phyloP scores from a whole-genome alignment of 2,113 vertebrate genomes.

The Psilopogon haemacephalus region DNA sequence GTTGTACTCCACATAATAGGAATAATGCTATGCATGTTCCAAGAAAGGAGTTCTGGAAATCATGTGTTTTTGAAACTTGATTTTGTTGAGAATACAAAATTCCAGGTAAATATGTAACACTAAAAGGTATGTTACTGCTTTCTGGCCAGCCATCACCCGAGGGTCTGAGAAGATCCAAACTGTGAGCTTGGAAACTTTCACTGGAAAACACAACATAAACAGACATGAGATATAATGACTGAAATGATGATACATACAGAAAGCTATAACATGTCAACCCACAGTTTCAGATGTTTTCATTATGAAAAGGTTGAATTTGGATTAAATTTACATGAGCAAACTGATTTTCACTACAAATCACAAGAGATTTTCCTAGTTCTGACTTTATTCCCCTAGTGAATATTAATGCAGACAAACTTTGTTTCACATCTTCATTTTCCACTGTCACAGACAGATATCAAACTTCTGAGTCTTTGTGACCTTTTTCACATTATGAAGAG shows the following conservation, averaged over 20 bases:
- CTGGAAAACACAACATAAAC: neutral
- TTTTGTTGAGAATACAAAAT: neutral
- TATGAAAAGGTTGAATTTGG: neutral
- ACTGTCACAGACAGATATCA: neutral
- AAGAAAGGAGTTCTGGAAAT: neutral
- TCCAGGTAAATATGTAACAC: neutral
- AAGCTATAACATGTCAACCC: neutral
- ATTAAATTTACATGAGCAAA: neutral
- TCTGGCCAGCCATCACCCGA: neutral
- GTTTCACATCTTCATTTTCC: neutral
- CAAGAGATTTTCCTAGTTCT: neutral
- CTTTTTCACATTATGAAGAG: slow-evolving; percentile 1
- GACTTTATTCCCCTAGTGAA: neutral
- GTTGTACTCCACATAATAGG: neutral
- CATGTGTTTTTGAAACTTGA: neutral
- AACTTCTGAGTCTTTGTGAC: neutral
- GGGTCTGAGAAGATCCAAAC: neutral
- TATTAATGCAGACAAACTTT: neutral
- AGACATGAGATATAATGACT: too few species aligned
- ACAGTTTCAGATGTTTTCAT: neutral
- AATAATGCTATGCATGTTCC: neutral
- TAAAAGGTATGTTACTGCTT: neutral
- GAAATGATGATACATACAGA: neutral
- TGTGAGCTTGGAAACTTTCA: neutral
- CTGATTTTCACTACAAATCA: neutral